phyloP scores from a whole-genome alignment of 2,113 vertebrate genomes.

The Caretta caretta region DNA sequence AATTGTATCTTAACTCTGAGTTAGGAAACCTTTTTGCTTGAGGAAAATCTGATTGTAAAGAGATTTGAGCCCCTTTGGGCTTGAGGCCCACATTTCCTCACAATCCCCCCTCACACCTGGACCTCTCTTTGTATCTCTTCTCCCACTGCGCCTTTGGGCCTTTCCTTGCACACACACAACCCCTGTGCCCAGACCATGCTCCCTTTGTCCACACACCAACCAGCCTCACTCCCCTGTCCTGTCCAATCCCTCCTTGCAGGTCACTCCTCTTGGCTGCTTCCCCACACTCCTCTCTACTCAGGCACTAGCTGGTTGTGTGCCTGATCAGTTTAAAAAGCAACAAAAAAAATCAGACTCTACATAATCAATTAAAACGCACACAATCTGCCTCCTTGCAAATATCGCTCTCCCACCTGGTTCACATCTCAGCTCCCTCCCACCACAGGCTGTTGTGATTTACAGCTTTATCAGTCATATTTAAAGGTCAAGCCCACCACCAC shows the following conservation, averaged over 20 bases:
- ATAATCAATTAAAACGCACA: not conserved
- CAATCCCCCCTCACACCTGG: not conserved
- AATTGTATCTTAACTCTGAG: not conserved
- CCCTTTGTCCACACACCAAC: not conserved
- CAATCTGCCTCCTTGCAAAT: not conserved
- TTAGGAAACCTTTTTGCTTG: not conserved
- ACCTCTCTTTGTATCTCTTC: not conserved
- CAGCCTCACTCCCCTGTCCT: not conserved
- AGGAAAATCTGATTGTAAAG: not conserved
- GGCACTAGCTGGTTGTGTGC: not conserved
- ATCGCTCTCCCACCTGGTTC: not conserved
- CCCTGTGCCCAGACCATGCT: not conserved
- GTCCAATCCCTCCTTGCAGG: not conserved
- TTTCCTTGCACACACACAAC: not conserved
- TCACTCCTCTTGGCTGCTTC: not conserved
- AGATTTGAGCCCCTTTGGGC: not conserved
- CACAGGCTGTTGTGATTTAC: constrained; percentile 32
- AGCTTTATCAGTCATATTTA: constrained; percentile 53
- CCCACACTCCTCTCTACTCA: not conserved
- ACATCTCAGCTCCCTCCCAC: not conserved
- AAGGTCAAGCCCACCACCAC: constrained; percentile 49
- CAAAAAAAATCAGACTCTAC: not conserved
- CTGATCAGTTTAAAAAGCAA: not conserved
- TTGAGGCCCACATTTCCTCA: not conserved
- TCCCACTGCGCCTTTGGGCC: not conserved